Percentiles rank a stretch among this genome's conserved stretches.
Conservation (phyloP, 2,888 invertebrate species). For the Melitaea athalia region DNA sequence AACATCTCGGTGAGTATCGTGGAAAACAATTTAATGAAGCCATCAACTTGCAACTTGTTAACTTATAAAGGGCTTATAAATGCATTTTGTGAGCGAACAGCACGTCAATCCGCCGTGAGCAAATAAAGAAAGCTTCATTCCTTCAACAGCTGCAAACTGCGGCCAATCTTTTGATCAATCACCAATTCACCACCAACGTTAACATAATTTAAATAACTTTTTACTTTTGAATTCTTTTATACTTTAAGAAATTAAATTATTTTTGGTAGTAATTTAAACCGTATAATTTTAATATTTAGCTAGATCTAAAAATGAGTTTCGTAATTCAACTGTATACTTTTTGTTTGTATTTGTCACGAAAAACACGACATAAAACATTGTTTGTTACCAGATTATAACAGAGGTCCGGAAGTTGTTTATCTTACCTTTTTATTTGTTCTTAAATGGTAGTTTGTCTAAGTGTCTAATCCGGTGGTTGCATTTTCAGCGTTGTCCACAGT, state of each 20-base stretch:
- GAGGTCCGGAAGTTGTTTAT: no score
- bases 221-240: slow-evolving; percentile 19
- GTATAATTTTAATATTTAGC: no score
- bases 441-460: no score
- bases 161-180: slow-evolving; percentile 52
- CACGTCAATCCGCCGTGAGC: slow-evolving; percentile 59
- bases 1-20: slow-evolving; percentile 29
- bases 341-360: no score
- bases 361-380: no score
- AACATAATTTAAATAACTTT: slow-evolving; percentile 29
- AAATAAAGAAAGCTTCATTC: slow-evolving; percentile 59
- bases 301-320: no score
- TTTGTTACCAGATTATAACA: no score
- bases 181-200: slow-evolving; percentile 29
- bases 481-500: no score
- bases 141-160: slow-evolving; percentile 51
- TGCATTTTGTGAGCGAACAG: slow-evolving; percentile 58
- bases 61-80: slow-evolving; percentile 45
- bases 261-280: background rate
- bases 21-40: slow-evolving; percentile 61
- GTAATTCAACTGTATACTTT: no score
- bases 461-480: no score
- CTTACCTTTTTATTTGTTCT: no score
- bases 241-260: background rate
- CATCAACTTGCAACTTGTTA: slow-evolving; percentile 59